phyloP scores from a whole-genome alignment of 2,888 invertebrate genomes.

The Trypoxylon attenuatum region DNA sequence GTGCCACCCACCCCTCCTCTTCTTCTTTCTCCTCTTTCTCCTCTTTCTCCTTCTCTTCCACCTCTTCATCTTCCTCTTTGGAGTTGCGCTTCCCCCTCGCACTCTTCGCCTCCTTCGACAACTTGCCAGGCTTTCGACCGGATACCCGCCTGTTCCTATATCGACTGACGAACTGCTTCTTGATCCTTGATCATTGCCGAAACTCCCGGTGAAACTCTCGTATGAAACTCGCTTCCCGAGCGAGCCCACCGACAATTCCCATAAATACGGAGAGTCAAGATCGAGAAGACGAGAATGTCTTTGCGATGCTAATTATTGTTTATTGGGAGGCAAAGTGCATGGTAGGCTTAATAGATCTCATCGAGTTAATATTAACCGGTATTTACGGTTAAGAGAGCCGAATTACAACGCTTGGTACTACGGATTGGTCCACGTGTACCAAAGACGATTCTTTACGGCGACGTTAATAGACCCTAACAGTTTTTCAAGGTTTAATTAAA shows the following conservation, averaged over 20 bases:
- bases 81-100: slow-evolving; percentile 3
- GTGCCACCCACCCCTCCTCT: slow-evolving; percentile 31
- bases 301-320: slow-evolving; percentile 1
- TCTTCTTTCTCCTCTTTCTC: background rate
- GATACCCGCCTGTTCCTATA: slow-evolving; percentile 10
- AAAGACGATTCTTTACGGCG: slow-evolving; percentile 5
- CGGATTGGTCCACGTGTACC: background rate
- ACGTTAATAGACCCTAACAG: slow-evolving; percentile 7
- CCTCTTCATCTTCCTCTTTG: background rate
- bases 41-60: background rate
- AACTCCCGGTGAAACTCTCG: too few relatives aligned
- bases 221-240: background rate
- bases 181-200: background rate
- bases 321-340: background rate
- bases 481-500: slow-evolving; percentile 26
- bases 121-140: slow-evolving; percentile 17
- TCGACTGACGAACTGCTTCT: background rate
- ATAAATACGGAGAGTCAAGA: background rate
- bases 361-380: background rate
- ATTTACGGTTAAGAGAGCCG: slow-evolving; percentile 16
- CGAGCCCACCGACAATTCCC: background rate
- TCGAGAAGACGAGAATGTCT: background rate
- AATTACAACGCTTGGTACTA: background rate
- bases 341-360: background rate
- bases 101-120: slow-evolving; percentile 7